These are phyloP conservation scores for Trachelus tabidus DNA, from an alignment of 2,888 invertebrate species.

Conservation along the genomic window DNA sequence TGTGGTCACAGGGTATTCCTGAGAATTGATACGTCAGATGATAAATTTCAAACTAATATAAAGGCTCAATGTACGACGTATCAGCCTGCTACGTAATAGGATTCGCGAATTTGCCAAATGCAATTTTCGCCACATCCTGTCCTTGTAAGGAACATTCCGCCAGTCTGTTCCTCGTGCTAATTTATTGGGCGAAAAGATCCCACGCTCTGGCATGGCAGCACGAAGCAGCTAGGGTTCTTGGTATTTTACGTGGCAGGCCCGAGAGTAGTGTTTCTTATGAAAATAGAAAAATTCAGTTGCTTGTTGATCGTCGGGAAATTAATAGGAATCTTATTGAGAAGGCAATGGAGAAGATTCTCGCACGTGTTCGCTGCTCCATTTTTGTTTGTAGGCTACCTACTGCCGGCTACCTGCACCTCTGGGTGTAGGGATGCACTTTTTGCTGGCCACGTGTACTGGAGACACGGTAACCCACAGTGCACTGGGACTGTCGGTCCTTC, in stretches of 20 bases:
- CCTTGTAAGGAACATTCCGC: constrained; percentile 1
- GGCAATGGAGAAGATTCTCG: not conserved
- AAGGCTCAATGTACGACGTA: not conserved
- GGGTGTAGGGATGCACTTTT: not conserved
- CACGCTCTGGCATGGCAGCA: not conserved
- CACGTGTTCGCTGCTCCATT: not conserved
- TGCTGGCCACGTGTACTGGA: not conserved
- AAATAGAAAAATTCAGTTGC: not conserved
- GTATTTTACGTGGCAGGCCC: not conserved
- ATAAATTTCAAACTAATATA: not conserved
- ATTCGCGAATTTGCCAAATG: constrained; percentile 11
- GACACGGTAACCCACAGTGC: not conserved
- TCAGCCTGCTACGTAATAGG: not conserved
- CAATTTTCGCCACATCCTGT: constrained; percentile 9
- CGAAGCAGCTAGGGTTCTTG: not conserved
- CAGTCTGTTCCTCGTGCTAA: constrained; percentile 5
- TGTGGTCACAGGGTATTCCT: not conserved
- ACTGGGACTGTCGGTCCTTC: not conserved
- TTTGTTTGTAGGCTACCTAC: not conserved
- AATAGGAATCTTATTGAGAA: not conserved
- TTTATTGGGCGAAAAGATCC: constrained; percentile 20
- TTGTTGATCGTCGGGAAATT: not conserved
- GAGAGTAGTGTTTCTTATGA: not conserved
- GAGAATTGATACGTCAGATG: not conserved
- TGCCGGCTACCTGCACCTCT: not conserved